Evolutionary conservation across 2,797 vertebrate genomes (phyloP).

Genomic region (Helicolenus hilgendorfi): DNA sequence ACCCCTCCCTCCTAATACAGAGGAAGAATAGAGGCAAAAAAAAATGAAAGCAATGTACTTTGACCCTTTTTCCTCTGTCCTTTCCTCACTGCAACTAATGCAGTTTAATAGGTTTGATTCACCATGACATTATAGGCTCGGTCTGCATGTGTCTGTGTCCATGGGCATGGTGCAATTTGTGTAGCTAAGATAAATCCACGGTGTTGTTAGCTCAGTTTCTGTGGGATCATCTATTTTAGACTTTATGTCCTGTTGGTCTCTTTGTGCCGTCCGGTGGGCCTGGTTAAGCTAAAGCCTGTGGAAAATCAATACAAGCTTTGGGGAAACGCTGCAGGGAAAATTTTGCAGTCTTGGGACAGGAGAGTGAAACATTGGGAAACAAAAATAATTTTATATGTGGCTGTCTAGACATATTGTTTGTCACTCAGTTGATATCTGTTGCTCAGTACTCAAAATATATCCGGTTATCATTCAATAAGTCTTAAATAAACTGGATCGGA

Average conservation of each 20-base stretch:
- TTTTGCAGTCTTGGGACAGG: conserved; percentile 33
- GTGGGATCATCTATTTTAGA: conserved; percentile 53
- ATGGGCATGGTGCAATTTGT: conserved; percentile 33
- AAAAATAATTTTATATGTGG: conserved; percentile 5
- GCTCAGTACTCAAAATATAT: neutral
- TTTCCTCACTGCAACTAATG: conserved; percentile 58
- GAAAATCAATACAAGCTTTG: conserved; percentile 66
- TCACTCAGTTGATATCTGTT: neutral
- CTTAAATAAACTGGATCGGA: neutral
- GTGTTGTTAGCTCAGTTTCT: conserved; percentile 57
- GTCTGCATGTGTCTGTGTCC: conserved; percentile 36
- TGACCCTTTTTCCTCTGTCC: conserved; percentile 64
- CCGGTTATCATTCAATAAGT: neutral
- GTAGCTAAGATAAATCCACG: conserved; percentile 41
- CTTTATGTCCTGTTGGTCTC: conserved; percentile 40
- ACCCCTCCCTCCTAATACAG: conserved; percentile 32
- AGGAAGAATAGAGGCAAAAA: conserved; percentile 9
- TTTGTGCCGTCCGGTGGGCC: conserved; percentile 44
- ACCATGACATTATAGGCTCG: conserved; percentile 54
- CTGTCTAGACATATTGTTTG: neutral
- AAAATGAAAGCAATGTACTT: conserved; percentile 41
- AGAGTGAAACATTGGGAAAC: conserved; percentile 9
- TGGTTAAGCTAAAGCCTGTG: conserved; percentile 49
- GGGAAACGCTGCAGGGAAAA: conserved; percentile 45
- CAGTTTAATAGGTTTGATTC: conserved; percentile 62